phyloP scores from a whole-genome alignment of 2,888 invertebrate species.

The Torymus aiolomorphi region DNA sequence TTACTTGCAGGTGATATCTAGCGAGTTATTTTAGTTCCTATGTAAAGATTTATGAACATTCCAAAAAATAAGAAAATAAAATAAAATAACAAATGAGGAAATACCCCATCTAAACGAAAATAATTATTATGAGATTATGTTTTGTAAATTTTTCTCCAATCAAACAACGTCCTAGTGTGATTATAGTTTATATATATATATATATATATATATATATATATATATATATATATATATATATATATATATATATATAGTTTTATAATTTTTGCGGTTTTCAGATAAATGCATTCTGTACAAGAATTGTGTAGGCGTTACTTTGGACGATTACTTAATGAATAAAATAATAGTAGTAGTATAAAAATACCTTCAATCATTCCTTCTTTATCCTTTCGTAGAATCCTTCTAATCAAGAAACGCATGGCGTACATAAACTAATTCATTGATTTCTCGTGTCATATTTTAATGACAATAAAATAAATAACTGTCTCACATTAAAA shows the following conservation, averaged over 20 bases:
- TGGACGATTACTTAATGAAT: constrained; percentile 65
- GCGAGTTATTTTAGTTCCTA: constrained; percentile 43
- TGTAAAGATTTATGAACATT: constrained; percentile 35
- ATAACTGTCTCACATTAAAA: neutral
- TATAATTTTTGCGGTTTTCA: constrained; percentile 37
- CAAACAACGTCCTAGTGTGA: too few relatives aligned
- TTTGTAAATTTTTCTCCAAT: too few relatives aligned
- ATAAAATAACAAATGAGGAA: neutral
- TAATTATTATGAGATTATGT: too few relatives aligned
- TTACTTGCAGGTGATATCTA: constrained; percentile 33
- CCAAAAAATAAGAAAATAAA: constrained; percentile 20
- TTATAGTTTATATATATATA: too few relatives aligned
- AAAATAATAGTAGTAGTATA: constrained; percentile 37
- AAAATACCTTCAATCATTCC: neutral
- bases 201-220: too few relatives aligned
- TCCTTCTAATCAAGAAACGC: too few relatives aligned
- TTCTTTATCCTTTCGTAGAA: too few relatives aligned
- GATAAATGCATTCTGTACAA: constrained; percentile 47
- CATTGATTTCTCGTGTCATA: neutral
- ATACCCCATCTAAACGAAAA: constrained; percentile 1
- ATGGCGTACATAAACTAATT: neutral
- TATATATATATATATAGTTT: too few relatives aligned
- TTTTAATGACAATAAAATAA: neutral
- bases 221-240: constrained; percentile 43
- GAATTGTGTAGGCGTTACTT: constrained; percentile 62